Percentiles rank a stretch among this genome's conserved stretches.
These are phyloP conservation scores for Periphyllus acericola DNA, from an alignment of 2,888 invertebrate genomes.

Conservation along the genomic window DNA sequence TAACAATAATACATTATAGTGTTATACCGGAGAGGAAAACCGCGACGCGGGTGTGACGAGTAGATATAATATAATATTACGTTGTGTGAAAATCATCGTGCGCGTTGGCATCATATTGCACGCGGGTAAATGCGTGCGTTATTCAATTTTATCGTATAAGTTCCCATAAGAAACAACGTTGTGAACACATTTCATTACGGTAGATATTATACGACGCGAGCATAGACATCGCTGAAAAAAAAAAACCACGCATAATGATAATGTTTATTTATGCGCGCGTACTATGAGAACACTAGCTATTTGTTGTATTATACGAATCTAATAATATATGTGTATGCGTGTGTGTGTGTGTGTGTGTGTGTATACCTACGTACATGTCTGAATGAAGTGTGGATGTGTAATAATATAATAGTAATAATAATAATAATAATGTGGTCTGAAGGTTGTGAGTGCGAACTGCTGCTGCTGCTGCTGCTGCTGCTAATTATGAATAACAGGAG, in stretches of 20 bases:
- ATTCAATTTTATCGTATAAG: constrained; percentile 41
- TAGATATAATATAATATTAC: neutral
- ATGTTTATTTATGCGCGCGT: constrained; percentile 9
- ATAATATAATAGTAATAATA: neutral
- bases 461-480: neutral
- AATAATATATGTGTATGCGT: neutral
- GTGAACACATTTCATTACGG: constrained; percentile 30
- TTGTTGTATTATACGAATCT: neutral
- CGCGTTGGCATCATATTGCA: neutral
- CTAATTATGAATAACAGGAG: constrained; percentile 25
- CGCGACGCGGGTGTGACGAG: neutral
- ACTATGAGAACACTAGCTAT: neutral
- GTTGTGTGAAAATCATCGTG: constrained; percentile 9
- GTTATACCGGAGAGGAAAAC: neutral
- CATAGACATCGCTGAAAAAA: neutral
- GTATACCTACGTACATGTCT: neutral
- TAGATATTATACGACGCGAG: neutral
- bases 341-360: too few species aligned
- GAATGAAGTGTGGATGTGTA: constrained; percentile 1
- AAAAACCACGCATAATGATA: constrained; percentile 2
- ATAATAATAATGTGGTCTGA: neutral
- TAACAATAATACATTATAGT: too few species aligned
- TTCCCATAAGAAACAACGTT: constrained; percentile 28
- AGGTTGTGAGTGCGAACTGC: neutral
- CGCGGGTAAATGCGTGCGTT: neutral